Base-by-base conservation (phyloP, 2,113 vertebrate genomes). In the Istiophorus platypterus region DNA sequence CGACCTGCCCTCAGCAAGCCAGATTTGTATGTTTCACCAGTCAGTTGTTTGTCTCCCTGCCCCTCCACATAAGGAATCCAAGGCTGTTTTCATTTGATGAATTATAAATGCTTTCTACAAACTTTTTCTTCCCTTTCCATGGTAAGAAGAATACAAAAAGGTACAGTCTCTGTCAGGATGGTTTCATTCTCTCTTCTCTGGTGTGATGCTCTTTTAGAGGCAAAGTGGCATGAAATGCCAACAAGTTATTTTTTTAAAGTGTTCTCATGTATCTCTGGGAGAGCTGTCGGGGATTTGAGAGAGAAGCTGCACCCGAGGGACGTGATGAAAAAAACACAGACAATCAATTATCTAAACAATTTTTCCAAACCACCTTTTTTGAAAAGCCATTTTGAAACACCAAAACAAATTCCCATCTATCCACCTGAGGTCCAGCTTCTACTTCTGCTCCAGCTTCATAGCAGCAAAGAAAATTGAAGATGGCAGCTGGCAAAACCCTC, bases 261-360 rank as follows among this genome's bases (percentile, higher is more conserved):
- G 47, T 39, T 69, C 14, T 68, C 14, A 34, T 34, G 18, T 47
- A 47, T 72, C 58, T 81, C 15, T 1, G 3, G 37, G 37, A 52
- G 37, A 66, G 68, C 66, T 68, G 65, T 69, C 69, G 11, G 63
- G 56, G 58, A 68, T 75, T 78, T 59, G 59, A 71, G 24, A 17
- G 52, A 51, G 24, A 68, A 12, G 14, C 31, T 45, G 49, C 42
- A 41, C 70, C 72, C 2, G 27, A 77, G 61, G 79, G 84, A 58
- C 0, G 17, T 18, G 7, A 49, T 62, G 73, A 82, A 62, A 79
- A 24, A 72, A 88, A 86, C 81, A 81, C 0, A 1, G 54, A 69
- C 75, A 76, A 76, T 82, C 69, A 78, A 61, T 78, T 80, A 82
- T 45, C 74, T 22, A 24, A 77, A 64, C 57, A 64, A 49, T 68